Evolutionary conservation across 2,113 vertebrate genomes (phyloP).

Genomic region (Psittacus erithacus): DNA sequence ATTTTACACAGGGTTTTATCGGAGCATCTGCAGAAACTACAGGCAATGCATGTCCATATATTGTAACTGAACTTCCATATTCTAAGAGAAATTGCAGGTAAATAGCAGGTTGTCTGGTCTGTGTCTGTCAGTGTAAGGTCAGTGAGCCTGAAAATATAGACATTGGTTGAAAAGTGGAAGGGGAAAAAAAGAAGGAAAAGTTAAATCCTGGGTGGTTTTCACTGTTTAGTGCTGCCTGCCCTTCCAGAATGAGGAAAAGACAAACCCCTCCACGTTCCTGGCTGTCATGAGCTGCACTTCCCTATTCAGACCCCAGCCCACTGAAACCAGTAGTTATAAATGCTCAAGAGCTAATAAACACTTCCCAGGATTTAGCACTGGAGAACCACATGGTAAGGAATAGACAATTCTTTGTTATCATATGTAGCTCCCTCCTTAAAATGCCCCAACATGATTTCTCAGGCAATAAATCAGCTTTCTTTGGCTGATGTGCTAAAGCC

Average conservation of each 20-base stretch:
- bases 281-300: neutral
- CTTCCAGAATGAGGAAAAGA: neutral
- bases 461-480: conserved; percentile 21
- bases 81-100: neutral
- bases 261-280: neutral
- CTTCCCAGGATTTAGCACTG: conserved; percentile 9
- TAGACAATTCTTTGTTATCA: conserved; percentile 18
- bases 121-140: neutral
- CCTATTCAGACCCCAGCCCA: neutral
- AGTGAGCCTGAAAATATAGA: neutral
- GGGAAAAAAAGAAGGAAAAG: too few relatives aligned
- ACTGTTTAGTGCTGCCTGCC: neutral
- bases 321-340: neutral
- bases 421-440: neutral
- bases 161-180: neutral
- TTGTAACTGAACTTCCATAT: neutral
- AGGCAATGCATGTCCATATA: neutral
- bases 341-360: conserved; percentile 39
- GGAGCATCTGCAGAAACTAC: rapidly evolving
- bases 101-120: neutral
- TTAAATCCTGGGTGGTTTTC: neutral
- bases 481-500: neutral
- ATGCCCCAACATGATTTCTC: conserved; percentile 8
- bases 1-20: neutral
- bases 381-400: conserved; percentile 2